A percentile compares a stretch with the other conserved stretches of the same genome.
These are phyloP conservation scores for Drosophila nebulosa DNA, from an alignment of 1,140 invertebrate species.

Conservation along the genomic window DNA sequence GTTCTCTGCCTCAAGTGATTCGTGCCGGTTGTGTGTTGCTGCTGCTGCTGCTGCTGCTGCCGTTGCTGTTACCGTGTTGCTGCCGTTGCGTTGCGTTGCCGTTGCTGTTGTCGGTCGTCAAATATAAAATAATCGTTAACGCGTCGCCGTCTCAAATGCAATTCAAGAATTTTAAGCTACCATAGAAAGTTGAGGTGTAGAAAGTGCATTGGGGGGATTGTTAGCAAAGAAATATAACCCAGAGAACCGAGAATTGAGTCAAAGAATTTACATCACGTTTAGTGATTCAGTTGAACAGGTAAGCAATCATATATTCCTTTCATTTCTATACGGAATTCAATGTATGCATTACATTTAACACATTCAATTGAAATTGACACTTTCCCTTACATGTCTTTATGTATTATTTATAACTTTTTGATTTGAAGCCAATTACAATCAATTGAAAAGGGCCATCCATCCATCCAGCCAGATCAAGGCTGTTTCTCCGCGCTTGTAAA, in stretches of 20 bases:
- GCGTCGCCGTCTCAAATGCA: neutral
- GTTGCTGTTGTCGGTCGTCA: neutral
- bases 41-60: neutral
- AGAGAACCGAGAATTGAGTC: neutral
- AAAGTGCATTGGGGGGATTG: neutral
- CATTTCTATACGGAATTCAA: conserved; percentile 37
- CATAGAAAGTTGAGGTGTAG: neutral
- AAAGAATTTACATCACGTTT: neutral
- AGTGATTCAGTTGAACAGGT: neutral
- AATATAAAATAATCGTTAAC: neutral
- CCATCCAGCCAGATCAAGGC: conserved; percentile 23
- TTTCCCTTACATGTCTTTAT: conserved; percentile 22
- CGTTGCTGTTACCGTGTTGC: neutral
- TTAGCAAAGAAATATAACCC: too few species aligned
- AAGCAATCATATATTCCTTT: neutral
- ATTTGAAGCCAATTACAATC: conserved; percentile 60
- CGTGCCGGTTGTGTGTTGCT: conserved; percentile 1
- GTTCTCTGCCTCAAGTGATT: neutral
- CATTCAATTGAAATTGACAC: conserved; percentile 53
- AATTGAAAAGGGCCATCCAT: conserved; percentile 60
- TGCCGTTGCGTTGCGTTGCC: neutral
- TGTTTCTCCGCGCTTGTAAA: neutral
- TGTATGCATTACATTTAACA: conserved; percentile 45
- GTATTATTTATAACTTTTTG: conserved; percentile 18
- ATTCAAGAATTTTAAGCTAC: neutral